A percentile compares a stretch with the other conserved stretches of the same genome.
phyloP scores from a whole-genome alignment of 2,888 invertebrate genomes.

The Drosophila eohydei region DNA sequence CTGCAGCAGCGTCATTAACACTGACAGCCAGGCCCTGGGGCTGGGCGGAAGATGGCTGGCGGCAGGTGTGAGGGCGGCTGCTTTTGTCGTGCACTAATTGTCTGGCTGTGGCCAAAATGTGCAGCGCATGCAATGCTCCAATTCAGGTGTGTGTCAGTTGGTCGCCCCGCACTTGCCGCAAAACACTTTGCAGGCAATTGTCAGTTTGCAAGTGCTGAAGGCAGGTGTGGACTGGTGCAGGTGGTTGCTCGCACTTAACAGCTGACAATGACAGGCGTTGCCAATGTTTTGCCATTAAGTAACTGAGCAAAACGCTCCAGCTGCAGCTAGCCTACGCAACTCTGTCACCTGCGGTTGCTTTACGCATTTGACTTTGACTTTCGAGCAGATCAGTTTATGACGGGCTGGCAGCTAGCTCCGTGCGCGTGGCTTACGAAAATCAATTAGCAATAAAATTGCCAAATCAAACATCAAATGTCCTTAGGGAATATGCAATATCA shows the following conservation, averaged over 20 bases:
- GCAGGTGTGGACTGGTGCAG: conserved; percentile 2
- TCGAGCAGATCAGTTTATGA: conserved; percentile 16
- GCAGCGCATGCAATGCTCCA: conserved; percentile 76
- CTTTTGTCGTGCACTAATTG: conserved; percentile 80
- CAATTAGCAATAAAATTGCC: conserved; percentile 75
- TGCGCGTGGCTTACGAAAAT: conserved; percentile 51
- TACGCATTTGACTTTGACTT: conserved; percentile 21
- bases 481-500: conserved; percentile 63
- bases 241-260: conserved; percentile 43
- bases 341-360: conserved; percentile 73
- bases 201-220: conserved; percentile 63
- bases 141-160: conserved; percentile 80
- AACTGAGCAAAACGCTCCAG: conserved; percentile 51
- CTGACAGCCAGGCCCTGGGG: conserved; percentile 60
- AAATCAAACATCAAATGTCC: conserved; percentile 66
- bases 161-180: conserved; percentile 68
- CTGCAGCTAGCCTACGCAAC: conserved; percentile 69
- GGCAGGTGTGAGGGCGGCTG: conserved; percentile 7
- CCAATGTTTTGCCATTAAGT: conserved; percentile 55
- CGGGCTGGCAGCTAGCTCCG: neutral
- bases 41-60: neutral
- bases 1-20: conserved; percentile 73
- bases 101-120: conserved; percentile 72
- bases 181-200: conserved; percentile 79
- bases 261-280: conserved; percentile 68